A percentile compares a stretch with the other conserved stretches of the same genome.
These are phyloP conservation scores for Neocrepidodera transversa DNA, from an alignment of 2,888 invertebrate species.

Conservation along the genomic window DNA sequence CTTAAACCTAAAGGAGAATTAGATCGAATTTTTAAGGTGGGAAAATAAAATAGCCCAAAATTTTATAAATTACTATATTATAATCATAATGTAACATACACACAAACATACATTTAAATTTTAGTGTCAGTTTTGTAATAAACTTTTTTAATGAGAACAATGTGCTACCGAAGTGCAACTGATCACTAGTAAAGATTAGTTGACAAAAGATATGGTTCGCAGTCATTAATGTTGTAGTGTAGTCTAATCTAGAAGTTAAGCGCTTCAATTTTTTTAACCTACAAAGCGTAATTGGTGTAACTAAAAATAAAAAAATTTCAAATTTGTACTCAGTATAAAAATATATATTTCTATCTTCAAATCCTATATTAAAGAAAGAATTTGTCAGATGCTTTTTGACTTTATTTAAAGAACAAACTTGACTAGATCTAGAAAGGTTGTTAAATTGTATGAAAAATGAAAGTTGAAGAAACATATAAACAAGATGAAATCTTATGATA, in stretches of 20 bases:
- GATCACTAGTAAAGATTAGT: conserved; percentile 36
- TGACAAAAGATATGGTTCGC: conserved; percentile 43
- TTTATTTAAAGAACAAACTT: conserved; percentile 34
- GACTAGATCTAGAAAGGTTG: conserved; percentile 41
- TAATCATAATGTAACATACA: conserved; percentile 41
- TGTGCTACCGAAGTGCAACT: conserved; percentile 23
- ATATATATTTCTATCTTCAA: conserved; percentile 38
- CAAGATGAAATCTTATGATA: too few relatives aligned
- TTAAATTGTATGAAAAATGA: conserved; percentile 28
- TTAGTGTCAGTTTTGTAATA: conserved; percentile 37
- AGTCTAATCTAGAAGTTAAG: conserved; percentile 32
- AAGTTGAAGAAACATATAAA: conserved; percentile 27
- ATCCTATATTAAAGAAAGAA: conserved; percentile 35
- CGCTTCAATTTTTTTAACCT: conserved; percentile 36
- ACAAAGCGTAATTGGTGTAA: conserved; percentile 33
- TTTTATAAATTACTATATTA: conserved; percentile 42
- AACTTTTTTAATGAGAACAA: conserved; percentile 19
- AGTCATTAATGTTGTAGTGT: conserved; percentile 43
- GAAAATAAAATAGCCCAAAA: too few relatives aligned
- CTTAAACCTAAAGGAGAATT: too few relatives aligned
- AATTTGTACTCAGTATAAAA: conserved; percentile 43
- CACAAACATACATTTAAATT: conserved; percentile 40
- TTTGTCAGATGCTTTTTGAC: conserved; percentile 26
- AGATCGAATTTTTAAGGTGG: too few relatives aligned
- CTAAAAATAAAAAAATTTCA: conserved; percentile 33